Evolutionary conservation across 2,113 vertebrate genomes (phyloP).

Genomic region (Lycaon pictus): DNA sequence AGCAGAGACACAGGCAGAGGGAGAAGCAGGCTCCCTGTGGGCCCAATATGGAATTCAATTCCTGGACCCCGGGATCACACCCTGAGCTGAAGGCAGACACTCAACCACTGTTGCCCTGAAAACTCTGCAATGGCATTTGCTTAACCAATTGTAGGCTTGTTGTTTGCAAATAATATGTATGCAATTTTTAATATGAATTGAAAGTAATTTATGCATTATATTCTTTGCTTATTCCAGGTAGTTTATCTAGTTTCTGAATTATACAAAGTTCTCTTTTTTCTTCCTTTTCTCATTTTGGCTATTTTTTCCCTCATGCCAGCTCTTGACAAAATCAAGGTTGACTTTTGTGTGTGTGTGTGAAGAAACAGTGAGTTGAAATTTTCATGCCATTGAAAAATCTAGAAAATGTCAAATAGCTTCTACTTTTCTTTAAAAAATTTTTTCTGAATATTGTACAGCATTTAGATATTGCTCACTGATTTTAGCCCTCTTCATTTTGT

Average conservation of each 20-base stretch:
- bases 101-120: background rate
- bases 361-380: constrained; percentile 29
- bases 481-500: background rate
- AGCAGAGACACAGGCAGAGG: too few species aligned
- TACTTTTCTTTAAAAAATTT: background rate
- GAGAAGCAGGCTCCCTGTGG: too few species aligned
- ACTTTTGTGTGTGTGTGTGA: background rate
- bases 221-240: constrained; percentile 33
- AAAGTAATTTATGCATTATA: background rate
- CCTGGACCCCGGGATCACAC: too few species aligned
- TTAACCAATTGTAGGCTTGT: background rate
- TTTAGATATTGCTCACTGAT: background rate
- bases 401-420: constrained; percentile 30
- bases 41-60: too few species aligned
- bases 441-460: background rate
- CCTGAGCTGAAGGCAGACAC: too few species aligned
- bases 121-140: background rate
- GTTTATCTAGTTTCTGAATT: constrained; percentile 3
- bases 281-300: background rate
- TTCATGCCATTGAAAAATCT: constrained; percentile 13
- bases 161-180: background rate
- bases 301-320: background rate
- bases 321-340: constrained; percentile 22
- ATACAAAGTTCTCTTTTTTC: background rate
- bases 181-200: background rate